A percentile compares a stretch with the other conserved stretches of the same genome.
Evolutionary conservation across 2,888 invertebrate species (phyloP).

Genomic region (Macaria notata): DNA sequence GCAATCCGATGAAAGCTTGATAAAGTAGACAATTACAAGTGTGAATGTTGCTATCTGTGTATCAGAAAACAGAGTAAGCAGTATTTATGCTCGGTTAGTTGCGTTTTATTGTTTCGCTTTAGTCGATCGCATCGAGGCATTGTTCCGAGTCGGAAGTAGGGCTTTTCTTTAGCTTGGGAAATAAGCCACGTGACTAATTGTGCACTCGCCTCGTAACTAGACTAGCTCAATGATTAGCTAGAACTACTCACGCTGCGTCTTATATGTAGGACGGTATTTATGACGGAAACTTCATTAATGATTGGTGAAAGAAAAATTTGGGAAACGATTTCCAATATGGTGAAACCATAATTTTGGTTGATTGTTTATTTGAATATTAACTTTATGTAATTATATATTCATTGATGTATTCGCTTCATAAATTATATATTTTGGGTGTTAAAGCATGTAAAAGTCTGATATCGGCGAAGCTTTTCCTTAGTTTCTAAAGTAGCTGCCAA

Average conservation of each 20-base stretch:
- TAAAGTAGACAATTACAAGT: slow-evolving; percentile 31
- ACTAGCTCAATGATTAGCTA: slow-evolving; percentile 18
- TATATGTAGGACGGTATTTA: neutral
- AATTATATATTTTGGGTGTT: too few species aligned
- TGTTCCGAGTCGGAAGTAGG: slow-evolving; percentile 60
- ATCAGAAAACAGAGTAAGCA: slow-evolving; percentile 27
- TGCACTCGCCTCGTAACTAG: slow-evolving; percentile 34
- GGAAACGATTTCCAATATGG: slow-evolving; percentile 5
- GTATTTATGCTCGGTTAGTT: slow-evolving; percentile 25
- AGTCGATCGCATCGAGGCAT: slow-evolving; percentile 47
- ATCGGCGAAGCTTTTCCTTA: too few species aligned
- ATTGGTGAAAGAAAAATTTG: slow-evolving; percentile 5
- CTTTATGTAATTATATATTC: too few species aligned
- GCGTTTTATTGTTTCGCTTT: slow-evolving; percentile 30
- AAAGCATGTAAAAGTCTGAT: too few species aligned
- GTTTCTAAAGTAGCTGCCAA: too few species aligned
- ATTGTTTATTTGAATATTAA: too few species aligned
- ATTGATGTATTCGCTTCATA: too few species aligned
- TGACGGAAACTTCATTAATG: neutral
- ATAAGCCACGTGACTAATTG: slow-evolving; percentile 48
- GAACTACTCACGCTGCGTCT: slow-evolving; percentile 18
- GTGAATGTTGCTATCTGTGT: slow-evolving; percentile 25
- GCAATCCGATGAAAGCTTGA: slow-evolving; percentile 28
- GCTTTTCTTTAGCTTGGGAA: slow-evolving; percentile 73
- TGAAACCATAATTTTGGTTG: neutral